A percentile compares a stretch with the other conserved stretches of the same genome.
Conservation (phyloP, 2,888 invertebrate genomes). For the Chironomus riparius region DNA sequence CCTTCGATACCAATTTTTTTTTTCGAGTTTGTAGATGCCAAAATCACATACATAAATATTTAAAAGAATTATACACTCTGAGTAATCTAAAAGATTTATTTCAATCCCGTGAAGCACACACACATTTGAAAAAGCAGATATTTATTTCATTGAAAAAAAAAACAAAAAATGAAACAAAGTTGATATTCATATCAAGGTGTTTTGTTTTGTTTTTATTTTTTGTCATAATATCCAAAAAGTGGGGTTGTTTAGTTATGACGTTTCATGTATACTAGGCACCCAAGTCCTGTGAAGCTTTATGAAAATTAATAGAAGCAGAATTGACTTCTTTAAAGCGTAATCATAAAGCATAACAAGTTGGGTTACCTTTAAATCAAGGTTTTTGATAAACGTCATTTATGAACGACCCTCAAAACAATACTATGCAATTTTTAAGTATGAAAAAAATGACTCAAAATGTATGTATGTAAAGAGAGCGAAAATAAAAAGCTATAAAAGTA, state of each 20-base stretch:
- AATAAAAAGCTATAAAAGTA: not conserved
- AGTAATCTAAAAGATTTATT: not conserved
- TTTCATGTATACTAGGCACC: not conserved
- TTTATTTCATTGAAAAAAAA: not conserved
- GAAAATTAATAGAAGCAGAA: too few relatives aligned
- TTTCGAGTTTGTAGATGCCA: not conserved
- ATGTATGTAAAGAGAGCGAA: too few relatives aligned
- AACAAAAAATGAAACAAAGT: not conserved
- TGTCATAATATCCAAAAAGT: not conserved
- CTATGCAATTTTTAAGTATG: too few relatives aligned
- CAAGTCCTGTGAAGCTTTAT: not conserved
- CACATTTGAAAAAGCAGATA: not conserved
- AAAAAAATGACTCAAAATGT: not conserved
- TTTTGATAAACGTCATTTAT: too few relatives aligned
- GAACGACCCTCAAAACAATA: too few relatives aligned
- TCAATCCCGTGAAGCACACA: not conserved
- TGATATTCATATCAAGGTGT: not conserved
- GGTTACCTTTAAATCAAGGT: not conserved
- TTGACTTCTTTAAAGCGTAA: not conserved
- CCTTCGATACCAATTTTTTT: not conserved
- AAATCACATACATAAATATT: not conserved
- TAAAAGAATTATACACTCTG: not conserved
- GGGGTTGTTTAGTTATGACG: not conserved
- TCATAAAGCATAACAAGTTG: not conserved
- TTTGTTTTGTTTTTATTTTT: not conserved